phyloP scores from a whole-genome alignment of 2,888 invertebrate species.

The Microplitis manilae region DNA sequence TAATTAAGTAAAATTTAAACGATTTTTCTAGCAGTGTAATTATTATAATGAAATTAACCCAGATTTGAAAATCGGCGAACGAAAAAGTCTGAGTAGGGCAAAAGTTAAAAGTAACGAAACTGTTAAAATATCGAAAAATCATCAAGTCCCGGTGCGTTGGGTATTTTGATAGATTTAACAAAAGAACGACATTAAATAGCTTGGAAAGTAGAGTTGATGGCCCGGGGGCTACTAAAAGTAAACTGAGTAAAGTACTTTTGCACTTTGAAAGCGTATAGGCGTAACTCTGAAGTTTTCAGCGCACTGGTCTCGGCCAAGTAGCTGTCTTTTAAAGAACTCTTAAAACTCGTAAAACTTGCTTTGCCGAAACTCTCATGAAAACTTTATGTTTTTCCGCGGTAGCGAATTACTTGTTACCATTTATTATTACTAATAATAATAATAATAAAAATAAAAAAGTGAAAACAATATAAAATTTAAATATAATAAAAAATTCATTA shows the following conservation, averaged over 20 bases:
- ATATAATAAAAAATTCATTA: constrained; percentile 27
- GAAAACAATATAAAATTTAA: background rate
- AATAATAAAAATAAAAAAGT: background rate
- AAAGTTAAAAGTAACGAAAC: background rate
- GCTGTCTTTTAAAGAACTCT: constrained; percentile 32
- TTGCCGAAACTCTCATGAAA: constrained; percentile 11
- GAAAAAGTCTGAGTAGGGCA: background rate
- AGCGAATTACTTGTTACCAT: constrained; percentile 19
- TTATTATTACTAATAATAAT: constrained; percentile 4
- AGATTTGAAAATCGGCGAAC: background rate
- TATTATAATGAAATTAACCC: too few species aligned
- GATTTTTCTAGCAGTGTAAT: too few species aligned
- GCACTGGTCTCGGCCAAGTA: constrained; percentile 30
- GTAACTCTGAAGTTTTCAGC: constrained; percentile 38
- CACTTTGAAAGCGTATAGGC: constrained; percentile 39
- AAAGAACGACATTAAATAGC: constrained; percentile 22
- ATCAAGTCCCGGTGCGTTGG: background rate
- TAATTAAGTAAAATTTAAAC: too few species aligned
- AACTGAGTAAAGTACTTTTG: constrained; percentile 41
- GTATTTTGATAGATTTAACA: constrained; percentile 4
- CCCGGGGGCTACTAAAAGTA: constrained; percentile 23
- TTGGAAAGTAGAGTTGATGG: constrained; percentile 6
- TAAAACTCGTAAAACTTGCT: constrained; percentile 32
- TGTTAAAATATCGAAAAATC: constrained; percentile 10
- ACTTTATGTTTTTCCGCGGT: constrained; percentile 9